Evolutionary conservation across 23 tunicate genomes (phyloP), one percentile per base, ranked within the genome.

Genomic region (Clavelina lepadiformis): DNA sequence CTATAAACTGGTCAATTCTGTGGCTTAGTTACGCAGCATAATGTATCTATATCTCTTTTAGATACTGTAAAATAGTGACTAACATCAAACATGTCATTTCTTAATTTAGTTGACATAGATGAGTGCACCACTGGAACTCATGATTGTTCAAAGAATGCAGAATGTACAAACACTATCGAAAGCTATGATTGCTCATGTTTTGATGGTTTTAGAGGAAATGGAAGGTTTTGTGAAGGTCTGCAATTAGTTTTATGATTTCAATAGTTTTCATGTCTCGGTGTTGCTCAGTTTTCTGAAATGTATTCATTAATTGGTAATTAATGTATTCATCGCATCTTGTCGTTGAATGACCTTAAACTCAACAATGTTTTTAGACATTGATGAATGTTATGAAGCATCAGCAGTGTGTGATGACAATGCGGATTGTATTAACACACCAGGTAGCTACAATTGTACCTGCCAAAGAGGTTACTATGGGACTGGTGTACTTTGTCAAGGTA

Each of bases 351-450:
- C n/a, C n/a, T n/a, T n/a, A n/a, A n/a, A n/a, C n/a, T n/a, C n/a
- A n/a, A n/a, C n/a, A n/a, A n/a, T n/a, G n/a, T 33, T 2, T 27
- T 3, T 21, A 76, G 82, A 76, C 34, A 50, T 76, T 7, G 64
- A 76, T 26, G 82, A 76, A 76, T 76, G 82, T 38, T 51, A 25
- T 11, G 37, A 65, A 5, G 73, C 52, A 22, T 22, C 11, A 7
- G 65, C 47, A 0, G 52, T 53, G 19, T 76, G 82, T 35, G 73
- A 65, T 44, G 49, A 52, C 36, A 65, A 76, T 34, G 73, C 82
- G 31, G 56, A 65, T 7, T 76, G 82, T 34, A 64, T 33, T 2
- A 76, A 76, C 46, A 68, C 74, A 7, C 36, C 29, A 22, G 82
- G 82, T 0, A 30, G 38, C 23, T 76, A 24, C 35, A 65, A 36